Percentiles rank a stretch among this genome's conserved stretches.
Evolutionary conservation across 2,888 invertebrate genomes (phyloP).

Genomic region (Sesamia inferens): DNA sequence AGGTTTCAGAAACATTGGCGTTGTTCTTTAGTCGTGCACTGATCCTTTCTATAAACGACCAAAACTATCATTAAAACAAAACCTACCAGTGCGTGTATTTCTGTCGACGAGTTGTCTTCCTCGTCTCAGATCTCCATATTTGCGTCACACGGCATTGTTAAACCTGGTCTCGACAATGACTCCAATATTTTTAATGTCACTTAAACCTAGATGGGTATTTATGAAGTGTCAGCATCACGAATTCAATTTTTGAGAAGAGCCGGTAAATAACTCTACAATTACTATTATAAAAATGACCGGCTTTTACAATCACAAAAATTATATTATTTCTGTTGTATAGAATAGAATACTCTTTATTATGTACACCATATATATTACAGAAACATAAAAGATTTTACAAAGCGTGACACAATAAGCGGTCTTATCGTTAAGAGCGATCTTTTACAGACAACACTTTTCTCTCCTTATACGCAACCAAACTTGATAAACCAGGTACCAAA

Average conservation of each 20-base stretch:
- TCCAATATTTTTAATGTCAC: background rate
- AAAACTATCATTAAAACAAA: background rate
- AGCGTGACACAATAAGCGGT: no score
- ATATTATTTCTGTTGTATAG: no score
- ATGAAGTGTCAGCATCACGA: background rate
- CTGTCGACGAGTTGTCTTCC: background rate
- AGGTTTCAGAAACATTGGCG: background rate
- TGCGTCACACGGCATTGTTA: constrained; percentile 10
- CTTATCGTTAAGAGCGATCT: no score
- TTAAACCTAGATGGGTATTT: background rate
- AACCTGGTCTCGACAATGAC: background rate
- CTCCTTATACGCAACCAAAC: no score
- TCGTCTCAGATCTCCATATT: background rate
- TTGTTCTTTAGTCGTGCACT: background rate
- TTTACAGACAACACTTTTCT: no score
- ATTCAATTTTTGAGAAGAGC: background rate
- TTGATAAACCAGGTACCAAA: no score
- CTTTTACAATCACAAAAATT: background rate
- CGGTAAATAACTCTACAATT: background rate
- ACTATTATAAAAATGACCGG: background rate
- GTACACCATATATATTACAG: no score
- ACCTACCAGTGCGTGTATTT: background rate
- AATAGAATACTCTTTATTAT: no score
- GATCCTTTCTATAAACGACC: background rate
- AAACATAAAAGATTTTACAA: no score